Base-by-base conservation (phyloP, 2,113 vertebrate species). In the Gnathonemus longibarbis region DNA sequence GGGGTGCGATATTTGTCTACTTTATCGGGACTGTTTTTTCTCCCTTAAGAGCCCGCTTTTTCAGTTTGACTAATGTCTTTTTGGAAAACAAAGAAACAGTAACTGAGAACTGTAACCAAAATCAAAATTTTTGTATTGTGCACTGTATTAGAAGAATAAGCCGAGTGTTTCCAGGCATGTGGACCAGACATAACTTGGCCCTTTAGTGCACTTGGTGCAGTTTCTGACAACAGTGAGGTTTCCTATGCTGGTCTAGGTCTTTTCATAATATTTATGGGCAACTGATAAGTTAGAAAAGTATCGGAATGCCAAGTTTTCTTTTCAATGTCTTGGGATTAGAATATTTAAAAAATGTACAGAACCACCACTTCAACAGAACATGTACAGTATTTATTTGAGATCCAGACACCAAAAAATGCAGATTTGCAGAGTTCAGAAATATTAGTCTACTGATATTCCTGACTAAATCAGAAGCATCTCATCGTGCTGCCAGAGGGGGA, bases 1-100 rank as follows among this genome's bases (percentile, higher is more conserved):
- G 90, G 52, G 56, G 39, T 70, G 27, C 85, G 49, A n/a, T 39
- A 70, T 87, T 50, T 87, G 45, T 87, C 27, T 83, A 66, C 84
- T 48, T 90, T 56, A 50, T 74, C 42, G 17, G 31, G 9, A 52
- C 84, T 66, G 45, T 39, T 74, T 66, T 86, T 90, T 46, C 45
- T 10, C 5, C 74, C 48, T 42, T 84, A n/a, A 84, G 56, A 87
- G 15, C 13, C 24, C 3, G 19, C 13, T 21, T 48, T 89, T 58
- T 39, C 46, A 17, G 19, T 35, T 62, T 86, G 77, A 84, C 70
- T 89, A 35, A 35, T 86, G 39, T 62, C 24, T 19, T 86, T 86
- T 48, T 86, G 42, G 42, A 86, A 50, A 27, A n/a, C 48, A 86
- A 50, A 49, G n/a, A 49, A 86, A n/a, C 1, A n/a, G 24, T 50